Conservation (phyloP, 2,113 vertebrate genomes). For the Taxidea taxus region DNA sequence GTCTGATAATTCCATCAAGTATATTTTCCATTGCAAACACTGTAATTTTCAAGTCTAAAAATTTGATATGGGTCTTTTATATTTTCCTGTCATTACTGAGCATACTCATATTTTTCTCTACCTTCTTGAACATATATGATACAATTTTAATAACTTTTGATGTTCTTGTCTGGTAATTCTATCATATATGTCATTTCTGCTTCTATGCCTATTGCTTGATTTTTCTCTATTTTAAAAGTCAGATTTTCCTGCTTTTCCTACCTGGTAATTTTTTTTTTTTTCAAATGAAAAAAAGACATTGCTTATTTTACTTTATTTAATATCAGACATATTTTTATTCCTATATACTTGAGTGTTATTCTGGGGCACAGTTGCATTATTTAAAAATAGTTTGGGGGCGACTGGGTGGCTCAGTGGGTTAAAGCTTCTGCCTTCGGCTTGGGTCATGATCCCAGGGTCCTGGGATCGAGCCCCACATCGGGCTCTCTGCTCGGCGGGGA, state of each 20-base stretch:
- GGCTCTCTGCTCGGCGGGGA: too few relatives aligned
- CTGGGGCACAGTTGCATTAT: neutral
- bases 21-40: neutral
- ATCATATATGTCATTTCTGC: neutral
- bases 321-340: neutral
- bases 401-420: too few relatives aligned
- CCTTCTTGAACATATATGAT: neutral
- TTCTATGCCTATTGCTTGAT: neutral
- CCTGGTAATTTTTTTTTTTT: too few relatives aligned
- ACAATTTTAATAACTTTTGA: neutral
- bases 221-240: neutral
- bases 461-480: too few relatives aligned
- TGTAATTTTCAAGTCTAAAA: neutral
- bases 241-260: neutral
- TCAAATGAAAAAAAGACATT: neutral
- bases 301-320: neutral
- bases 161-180: neutral
- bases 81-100: neutral
- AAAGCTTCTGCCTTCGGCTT: too few relatives aligned
- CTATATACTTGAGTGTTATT: neutral
- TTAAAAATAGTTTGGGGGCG: neutral
- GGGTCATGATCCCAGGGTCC: too few relatives aligned
- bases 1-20: neutral
- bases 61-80: neutral
- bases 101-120: neutral